Evolutionary conservation across 2,113 vertebrate genomes (phyloP), one percentile per base, ranked within the genome.

Genomic region (Neolamprologus kungweensis): DNA sequence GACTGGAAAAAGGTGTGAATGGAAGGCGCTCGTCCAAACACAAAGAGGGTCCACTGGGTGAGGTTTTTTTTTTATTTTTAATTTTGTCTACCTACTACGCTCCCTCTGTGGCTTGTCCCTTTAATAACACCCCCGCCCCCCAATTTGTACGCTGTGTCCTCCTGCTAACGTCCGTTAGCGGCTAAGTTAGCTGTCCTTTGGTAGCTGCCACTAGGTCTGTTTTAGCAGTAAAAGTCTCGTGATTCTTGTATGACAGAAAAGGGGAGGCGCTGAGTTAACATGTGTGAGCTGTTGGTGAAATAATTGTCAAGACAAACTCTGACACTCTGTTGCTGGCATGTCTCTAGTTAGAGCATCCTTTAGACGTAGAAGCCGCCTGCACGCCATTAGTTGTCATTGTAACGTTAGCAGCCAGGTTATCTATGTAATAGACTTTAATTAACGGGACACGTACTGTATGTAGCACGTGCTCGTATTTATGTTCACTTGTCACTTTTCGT

Each of bases 1-100:
- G 86, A 83, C 42, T 91, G 37, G 96, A 96, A 53, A 96, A 96
- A 87, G 65, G 86, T 68, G 85, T 94, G 13, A 96, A 95, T 92
- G 95, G 95, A 71, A 95, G 94, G 87, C 95, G 96, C 26, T 94
- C 94, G 26, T 92, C 95, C 4, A 96, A 92, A 88, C 90, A 90
- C 35, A 96, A 94, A 94, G 96, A 97, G 21, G 94, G 90, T 53
- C 96, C 95, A 58, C 94, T 95, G 85, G 96, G 96, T 97, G 93
- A 93, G 92, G 87, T 11, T 42, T 93, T 35, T 58, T 10, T 51
- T 2, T 0, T 2, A 1, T 16, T 28, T 33, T 3, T 3, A 60
- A 68, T 13, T 8, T 16, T 10, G 5, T 31, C 31, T 10, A 28
- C 3, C 5, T 7, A 10, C 28, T 10, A 68, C 57, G 13, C 28